phyloP scores from a whole-genome alignment of 2,113 vertebrate species.

The Ariopsis seemanni region DNA sequence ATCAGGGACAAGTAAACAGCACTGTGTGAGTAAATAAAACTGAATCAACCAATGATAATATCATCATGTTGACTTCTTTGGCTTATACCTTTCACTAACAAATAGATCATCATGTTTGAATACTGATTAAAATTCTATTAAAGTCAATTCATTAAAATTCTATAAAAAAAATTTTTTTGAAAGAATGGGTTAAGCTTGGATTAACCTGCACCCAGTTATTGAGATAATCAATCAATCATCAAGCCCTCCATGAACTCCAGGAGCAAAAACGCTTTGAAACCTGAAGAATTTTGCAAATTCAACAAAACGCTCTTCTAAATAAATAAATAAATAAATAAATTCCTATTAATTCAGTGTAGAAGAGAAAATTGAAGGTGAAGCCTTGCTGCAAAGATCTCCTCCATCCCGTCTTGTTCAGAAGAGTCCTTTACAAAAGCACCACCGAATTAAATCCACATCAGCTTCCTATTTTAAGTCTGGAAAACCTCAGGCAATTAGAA shows the following conservation, averaged over 20 bases:
- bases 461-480: background rate
- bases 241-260: background rate
- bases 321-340: background rate
- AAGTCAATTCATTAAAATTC: background rate
- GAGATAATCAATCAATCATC: background rate
- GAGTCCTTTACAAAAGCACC: slow-evolving; percentile 3
- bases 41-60: background rate
- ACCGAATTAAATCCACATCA: slow-evolving; percentile 34
- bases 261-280: background rate
- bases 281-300: background rate
- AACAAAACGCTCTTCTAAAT: background rate
- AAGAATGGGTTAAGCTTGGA: background rate
- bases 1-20: background rate
- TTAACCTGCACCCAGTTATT: background rate
- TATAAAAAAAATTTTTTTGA: background rate
- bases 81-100: background rate
- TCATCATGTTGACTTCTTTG: background rate
- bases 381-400: background rate
- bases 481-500: slow-evolving; percentile 28
- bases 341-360: background rate
- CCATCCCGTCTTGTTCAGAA: background rate
- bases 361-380: background rate
- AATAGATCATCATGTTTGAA: background rate
- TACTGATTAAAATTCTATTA: background rate
- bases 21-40: background rate